Evolutionary conservation across 2,113 vertebrate genomes (phyloP), one percentile per base, ranked within the genome.

Genomic region (Apaloderma vittatum): DNA sequence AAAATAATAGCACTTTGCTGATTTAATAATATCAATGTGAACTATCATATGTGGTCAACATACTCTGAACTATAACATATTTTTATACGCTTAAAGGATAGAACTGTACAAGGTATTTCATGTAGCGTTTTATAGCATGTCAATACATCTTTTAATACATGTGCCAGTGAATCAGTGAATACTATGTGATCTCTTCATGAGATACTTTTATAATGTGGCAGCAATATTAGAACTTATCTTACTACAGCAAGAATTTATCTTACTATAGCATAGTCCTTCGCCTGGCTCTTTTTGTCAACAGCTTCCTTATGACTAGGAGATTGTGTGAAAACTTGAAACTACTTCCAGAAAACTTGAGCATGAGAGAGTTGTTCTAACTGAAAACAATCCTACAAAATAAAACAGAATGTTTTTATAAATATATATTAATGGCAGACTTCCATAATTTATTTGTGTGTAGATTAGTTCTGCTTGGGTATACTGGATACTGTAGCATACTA

Each of bases 161-260:
- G 19, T 37, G 45, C 32, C 27, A 91, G 63, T 81, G 46, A 95
- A 94, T 65, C 84, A 90, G 83, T 74, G 61, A 79, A 63, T 79
- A 48, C 18, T 62, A 26, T 27, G 27, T 15, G 45, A 52, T 89
- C 37, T 94, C 93, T 90, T 94, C 89, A 93, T 92, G 78, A 92
- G 59, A 76, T 76, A 71, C 34, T 95, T 97, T 88, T 92, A 90
- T 77, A 96, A 76, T 8, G 43, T 80, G 93, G 30, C 51, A 57
- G 58, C 91, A 75, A 95, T 90, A 82, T 36, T 72, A 82, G 58
- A 95, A 90, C 32, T 94, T 88, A 78, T 65, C 61, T 93, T 70
- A 89, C 37, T 66, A 30, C 36, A 88, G 57, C 27, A 67, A 82
- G 58, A 95, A 90, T 30, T 94, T 88, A 80, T 65, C 61, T 93